Conservation (phyloP, 2,888 invertebrate genomes). For the Melipona bicolor region DNA sequence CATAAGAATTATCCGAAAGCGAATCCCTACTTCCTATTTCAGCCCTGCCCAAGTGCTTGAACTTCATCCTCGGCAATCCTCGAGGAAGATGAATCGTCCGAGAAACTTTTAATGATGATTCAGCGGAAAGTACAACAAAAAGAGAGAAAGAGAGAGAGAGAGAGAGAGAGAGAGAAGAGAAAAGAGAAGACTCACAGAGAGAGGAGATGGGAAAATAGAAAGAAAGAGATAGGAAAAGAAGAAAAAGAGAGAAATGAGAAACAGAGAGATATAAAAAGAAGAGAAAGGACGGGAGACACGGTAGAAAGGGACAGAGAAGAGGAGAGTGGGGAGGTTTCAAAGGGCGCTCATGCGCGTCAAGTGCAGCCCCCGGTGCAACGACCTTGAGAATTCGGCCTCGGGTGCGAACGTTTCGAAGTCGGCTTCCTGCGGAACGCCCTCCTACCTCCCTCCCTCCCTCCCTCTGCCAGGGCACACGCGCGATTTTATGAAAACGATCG, state of each 20-base stretch:
- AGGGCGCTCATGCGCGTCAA: slow-evolving; percentile 23
- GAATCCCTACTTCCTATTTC: background rate
- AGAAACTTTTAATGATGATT: background rate
- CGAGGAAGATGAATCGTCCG: background rate
- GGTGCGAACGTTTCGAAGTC: slow-evolving; percentile 47
- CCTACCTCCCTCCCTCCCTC: background rate
- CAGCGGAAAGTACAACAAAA: background rate
- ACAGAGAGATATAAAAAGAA: background rate
- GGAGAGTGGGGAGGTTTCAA: slow-evolving; percentile 3
- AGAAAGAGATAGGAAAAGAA: background rate
- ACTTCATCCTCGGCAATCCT: background rate
- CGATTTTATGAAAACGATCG: slow-evolving; percentile 68
- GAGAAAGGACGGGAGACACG: too few species aligned
- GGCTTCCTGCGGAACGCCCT: slow-evolving; percentile 41
- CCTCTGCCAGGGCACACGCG: slow-evolving; percentile 39
- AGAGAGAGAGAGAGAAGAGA: background rate
- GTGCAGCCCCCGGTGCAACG: slow-evolving; percentile 52
- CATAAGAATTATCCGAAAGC: background rate
- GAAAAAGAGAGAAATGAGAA: background rate
- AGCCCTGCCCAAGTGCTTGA: background rate
- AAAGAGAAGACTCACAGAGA: background rate
- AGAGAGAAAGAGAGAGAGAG: background rate
- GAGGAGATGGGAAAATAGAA: background rate
- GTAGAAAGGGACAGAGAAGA: too few species aligned
- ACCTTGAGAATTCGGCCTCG: slow-evolving; percentile 60